Evolutionary conservation across 2,888 invertebrate genomes (phyloP), one percentile per base, ranked within the genome.

Genomic region (Polyommatus icarus): DNA sequence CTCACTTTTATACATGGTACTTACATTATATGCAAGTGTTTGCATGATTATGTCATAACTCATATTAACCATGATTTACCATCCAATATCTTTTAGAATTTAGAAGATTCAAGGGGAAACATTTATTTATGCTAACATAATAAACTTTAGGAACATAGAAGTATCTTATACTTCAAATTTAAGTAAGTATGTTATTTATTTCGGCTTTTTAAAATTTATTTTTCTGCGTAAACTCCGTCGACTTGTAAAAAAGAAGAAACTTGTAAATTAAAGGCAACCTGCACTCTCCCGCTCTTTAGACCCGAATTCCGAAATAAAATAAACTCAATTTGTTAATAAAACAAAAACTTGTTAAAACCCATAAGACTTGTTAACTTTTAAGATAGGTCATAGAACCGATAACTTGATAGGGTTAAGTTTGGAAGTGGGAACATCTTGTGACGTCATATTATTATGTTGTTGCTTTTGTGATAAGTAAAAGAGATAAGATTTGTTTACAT

Each of bases 401-500:
- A 61, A 12, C 61, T 61, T 61, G 24, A 12, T 24, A 61, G 20
- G 12, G 5, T 24, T 20, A 61, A 24, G 61, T 24, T 24, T 61
- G 10, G 61, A 18, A 54, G 54, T 54, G 18, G 20, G n/a, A 67
- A 32, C 29, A 32, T 67, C 15, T 29, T 67, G 20, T 67, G 29
- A 29, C 0, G 67, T 67, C 29, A 67, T 32, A 67, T 29, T 32
- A 67, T 29, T 29, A 29, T 32, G 20, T 24, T 24, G 29, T 67
- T 67, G 29, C 29, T 67, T 67, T 67, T 29, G 29, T 67, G 67
- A 67, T 67, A 67, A 67, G 29, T 67, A 67, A 29, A 29, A 6
- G 67, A 67, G 67, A 32, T 67, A 67, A 67, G 6, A 67, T 15
- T 29, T 67, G 67, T 67, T 67, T 67, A 67, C 29, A 67, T 67